Base-by-base conservation (phyloP, 2,113 vertebrate species). In the Charadrius vociferus region DNA sequence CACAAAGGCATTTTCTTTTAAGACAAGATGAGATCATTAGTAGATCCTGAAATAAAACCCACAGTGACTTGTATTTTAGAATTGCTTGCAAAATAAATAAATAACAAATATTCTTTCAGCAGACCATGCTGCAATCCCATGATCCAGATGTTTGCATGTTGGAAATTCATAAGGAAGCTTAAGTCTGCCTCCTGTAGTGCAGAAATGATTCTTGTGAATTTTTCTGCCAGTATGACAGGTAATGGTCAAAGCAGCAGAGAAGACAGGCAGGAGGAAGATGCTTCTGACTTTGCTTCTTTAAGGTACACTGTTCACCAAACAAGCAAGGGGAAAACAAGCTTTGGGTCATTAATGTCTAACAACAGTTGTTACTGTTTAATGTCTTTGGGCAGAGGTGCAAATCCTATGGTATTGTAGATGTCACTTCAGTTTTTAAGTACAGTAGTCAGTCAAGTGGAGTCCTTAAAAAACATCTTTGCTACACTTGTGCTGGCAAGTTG, bases 401-500 rank as follows among this genome's bases (percentile, higher is more conserved):
- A 88, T 93, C 91, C 85, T 85, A 58, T 53, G 81, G 80, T 87
- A 55, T 26, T 83, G 94, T 29, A 92, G 84, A 66, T 90, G 73
- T 81, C 72, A 75, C 80, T 84, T 87, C 86, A 63, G 58, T 74
- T 93, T 71, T 93, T 66, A 79, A 88, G 80, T 89, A 87, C 66
- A 92, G 90, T 86, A 92, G 95, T 95, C 94, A 97, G 74, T 73
- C 55, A 41, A 83, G 71, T 47, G 62, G 86, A 96, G 79, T 85
- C 82, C 77, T 90, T 92, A 74, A 87, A 95, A 96, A 96, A 92
- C 63, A 93, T 78, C 93, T 96, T 96, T 95, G 97, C 97, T 98
- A 97, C 96, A 97, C 88, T 87, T 91, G 74, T 95, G 96, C 97
- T 97, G 96, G 90, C 95, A 96, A 91, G 89, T 74, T 96, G 96